A percentile compares a stretch with the other conserved stretches of the same genome.
These are phyloP conservation scores for Ecdyonurus torrentis DNA, from an alignment of 2,888 invertebrate genomes.

Conservation along the genomic window DNA sequence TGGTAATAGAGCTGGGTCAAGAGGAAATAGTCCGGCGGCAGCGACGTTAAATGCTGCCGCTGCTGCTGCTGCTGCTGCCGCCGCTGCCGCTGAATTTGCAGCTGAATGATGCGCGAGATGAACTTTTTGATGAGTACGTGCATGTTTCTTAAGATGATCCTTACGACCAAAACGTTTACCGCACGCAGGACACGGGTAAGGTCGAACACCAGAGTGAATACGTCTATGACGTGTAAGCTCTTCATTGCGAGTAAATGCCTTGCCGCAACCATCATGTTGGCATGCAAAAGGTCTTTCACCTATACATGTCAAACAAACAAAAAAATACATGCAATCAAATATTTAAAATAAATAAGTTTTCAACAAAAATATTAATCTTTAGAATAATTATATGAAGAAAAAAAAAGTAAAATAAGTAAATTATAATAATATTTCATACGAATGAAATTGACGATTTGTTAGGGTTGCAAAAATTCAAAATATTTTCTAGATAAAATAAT, in stretches of 20 bases:
- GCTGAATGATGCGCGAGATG: not conserved
- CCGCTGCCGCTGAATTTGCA: not conserved
- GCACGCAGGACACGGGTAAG: conserved; percentile 73
- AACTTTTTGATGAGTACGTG: conserved; percentile 52
- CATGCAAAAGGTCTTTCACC: conserved; percentile 79
- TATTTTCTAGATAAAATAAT: no score
- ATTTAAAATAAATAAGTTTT: no score
- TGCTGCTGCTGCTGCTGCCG: not conserved
- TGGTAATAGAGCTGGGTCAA: not conserved
- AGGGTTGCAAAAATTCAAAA: no score
- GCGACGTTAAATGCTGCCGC: not conserved
- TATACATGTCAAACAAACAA: no score
- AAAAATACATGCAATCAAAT: no score
- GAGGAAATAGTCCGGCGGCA: not conserved
- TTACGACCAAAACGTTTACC: conserved; percentile 86
- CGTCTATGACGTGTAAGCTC: conserved; percentile 81
- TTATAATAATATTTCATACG: no score
- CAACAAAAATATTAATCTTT: no score
- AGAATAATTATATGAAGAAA: no score
- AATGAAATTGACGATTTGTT: no score
- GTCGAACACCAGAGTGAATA: conserved; percentile 72
- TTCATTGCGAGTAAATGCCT: conserved; percentile 82
- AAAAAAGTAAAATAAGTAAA: no score
- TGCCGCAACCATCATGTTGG: conserved; percentile 68
- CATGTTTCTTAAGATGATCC: conserved; percentile 89